Evolutionary conservation across 2,113 vertebrate genomes (phyloP).

Genomic region (Nanorana parkeri): DNA sequence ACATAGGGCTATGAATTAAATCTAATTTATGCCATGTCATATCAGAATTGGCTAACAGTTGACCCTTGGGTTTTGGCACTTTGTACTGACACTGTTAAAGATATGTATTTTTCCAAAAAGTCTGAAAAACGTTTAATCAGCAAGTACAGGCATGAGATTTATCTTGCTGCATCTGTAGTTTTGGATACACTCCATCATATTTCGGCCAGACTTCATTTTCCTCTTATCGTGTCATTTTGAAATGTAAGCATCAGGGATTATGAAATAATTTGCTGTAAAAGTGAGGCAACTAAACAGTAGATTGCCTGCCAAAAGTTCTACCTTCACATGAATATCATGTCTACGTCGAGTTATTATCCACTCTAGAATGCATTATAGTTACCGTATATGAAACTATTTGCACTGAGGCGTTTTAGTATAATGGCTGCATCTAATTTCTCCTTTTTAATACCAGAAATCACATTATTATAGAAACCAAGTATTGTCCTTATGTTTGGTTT

Average conservation of each 20-base stretch:
- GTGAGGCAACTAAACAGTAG: background rate
- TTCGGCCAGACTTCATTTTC: background rate
- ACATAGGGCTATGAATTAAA: background rate
- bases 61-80: background rate
- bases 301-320: background rate
- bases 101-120: slow-evolving; percentile 1
- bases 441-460: no score
- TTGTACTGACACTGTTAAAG: background rate
- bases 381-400: no score
- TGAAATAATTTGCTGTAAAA: slow-evolving; percentile 3
- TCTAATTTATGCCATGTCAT: slow-evolving; percentile 1
- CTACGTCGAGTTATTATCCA: no score
- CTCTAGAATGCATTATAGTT: background rate
- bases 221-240: slow-evolving; percentile 1
- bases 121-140: slow-evolving; percentile 7
- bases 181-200: background rate
- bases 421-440: no score
- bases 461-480: no score
- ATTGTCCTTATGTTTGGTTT: no score
- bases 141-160: slow-evolving; percentile 1
- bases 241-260: slow-evolving; percentile 3
- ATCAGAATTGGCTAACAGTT: background rate
- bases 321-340: background rate
- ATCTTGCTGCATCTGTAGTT: background rate
- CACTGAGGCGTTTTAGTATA: no score